phyloP scores from a whole-genome alignment of 2,888 invertebrate species.

The Argyresthia albistria region DNA sequence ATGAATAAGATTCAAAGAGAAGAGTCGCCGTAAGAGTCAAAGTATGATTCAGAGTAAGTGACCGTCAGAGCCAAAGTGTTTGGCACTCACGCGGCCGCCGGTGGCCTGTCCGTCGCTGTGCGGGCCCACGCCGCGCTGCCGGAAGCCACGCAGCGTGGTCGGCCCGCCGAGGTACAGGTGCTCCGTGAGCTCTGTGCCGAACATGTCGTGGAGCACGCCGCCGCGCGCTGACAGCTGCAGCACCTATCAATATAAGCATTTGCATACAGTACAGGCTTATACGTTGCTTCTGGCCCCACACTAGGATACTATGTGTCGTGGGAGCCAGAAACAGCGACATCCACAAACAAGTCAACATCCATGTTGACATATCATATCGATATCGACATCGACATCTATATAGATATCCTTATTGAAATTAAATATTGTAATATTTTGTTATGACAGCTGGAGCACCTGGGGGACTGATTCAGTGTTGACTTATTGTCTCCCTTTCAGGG shows the following conservation, averaged over 20 bases:
- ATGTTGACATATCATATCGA: too few relatives aligned
- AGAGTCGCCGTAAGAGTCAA: too few relatives aligned
- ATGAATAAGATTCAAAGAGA: too few relatives aligned
- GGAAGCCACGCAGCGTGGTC: conserved; percentile 89
- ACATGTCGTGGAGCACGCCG: conserved; percentile 78
- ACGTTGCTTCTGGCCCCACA: not conserved
- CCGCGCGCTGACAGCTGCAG: conserved; percentile 78
- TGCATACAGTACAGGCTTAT: not conserved
- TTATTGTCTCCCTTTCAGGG: too few relatives aligned
- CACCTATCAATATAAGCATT: too few relatives aligned
- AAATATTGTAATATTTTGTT: too few relatives aligned
- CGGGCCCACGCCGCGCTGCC: conserved; percentile 89
- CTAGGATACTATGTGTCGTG: not conserved
- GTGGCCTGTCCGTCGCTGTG: conserved; percentile 82
- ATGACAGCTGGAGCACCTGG: too few relatives aligned
- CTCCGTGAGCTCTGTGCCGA: conserved; percentile 78
- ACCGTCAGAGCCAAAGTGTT: too few relatives aligned
- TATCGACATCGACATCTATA: too few relatives aligned
- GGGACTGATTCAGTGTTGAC: too few relatives aligned
- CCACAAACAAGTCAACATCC: not conserved
- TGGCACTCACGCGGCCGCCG: conserved; percentile 76
- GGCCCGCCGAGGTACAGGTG: conserved; percentile 93
- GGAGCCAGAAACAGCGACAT: not conserved
- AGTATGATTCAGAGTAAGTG: not conserved
- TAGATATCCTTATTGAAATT: too few relatives aligned